Evolutionary conservation across 2,888 invertebrate species (phyloP), one percentile per base, ranked within the genome.

Genomic region (Heteropelma amictum): DNA sequence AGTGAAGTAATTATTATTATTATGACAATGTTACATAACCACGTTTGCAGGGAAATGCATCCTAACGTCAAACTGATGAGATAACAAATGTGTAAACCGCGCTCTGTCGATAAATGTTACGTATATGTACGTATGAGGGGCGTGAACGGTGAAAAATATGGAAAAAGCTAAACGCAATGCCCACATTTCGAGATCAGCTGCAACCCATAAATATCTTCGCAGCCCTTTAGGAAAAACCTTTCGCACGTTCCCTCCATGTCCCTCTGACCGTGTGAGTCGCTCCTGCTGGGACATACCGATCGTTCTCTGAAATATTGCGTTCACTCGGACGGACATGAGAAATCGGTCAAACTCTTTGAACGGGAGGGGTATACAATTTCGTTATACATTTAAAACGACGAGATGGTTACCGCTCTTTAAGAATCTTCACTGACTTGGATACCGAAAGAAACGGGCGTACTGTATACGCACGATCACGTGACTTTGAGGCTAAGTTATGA

Each of bases 161-260:
- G 67, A 58, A 75, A 75, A 61, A 73, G 10, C 38, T 60, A 33
- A 64, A 63, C 21, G 28, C 40, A 35, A 49, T 58, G 33, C 45
- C 49, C 58, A 68, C 68, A 68, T 67, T 76, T 69, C 60, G 67
- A 42, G 79, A 82, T 83, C 83, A 83, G 83, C 83, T 83, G 82
- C 83, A 79, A 65, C 78, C 81, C 82, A 83, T 83, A 83, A 83
- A 83, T 83, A 80, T 82, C 69, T 28, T 72, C 26, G 65, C 75
- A 80, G 81, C 83, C 81, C 81, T 81, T 81, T 81, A 61, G 65
- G 58, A 76, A 71, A 71, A 65, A 21, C 56, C 75, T 71, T 71
- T 71, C 60, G 74, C 74, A 76, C 74, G 61, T 60, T 73, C 56
- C 70, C 70, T 65, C 47, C 28, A 30, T 51, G 69, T 72, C 69